Conservation (phyloP, 1,140 invertebrate genomes). For the Drosophila bipectinata region DNA sequence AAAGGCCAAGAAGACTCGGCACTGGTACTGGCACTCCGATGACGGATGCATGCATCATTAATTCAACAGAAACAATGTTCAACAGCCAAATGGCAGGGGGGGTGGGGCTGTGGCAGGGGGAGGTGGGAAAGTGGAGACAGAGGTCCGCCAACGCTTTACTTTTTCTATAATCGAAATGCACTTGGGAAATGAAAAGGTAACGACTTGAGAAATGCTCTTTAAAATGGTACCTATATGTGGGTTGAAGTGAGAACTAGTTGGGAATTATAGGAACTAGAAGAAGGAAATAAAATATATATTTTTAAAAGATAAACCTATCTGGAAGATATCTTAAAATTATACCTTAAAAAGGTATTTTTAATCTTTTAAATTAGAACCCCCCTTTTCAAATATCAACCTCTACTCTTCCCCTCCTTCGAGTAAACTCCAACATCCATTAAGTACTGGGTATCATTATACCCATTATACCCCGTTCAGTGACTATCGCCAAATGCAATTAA, state of each 20-base stretch:
- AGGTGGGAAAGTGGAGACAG: slow-evolving; percentile 21
- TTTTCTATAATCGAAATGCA: slow-evolving; percentile 54
- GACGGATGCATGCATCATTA: slow-evolving; percentile 82
- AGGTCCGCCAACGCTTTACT: slow-evolving; percentile 39
- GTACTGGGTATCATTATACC: slow-evolving; percentile 3
- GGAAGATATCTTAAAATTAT: too few species aligned
- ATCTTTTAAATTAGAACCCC: too few species aligned
- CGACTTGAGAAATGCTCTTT: not conserved
- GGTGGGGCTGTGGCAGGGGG: slow-evolving; percentile 21
- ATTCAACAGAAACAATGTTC: slow-evolving; percentile 68
- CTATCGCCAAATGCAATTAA: slow-evolving; percentile 45
- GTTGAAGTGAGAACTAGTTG: not conserved
- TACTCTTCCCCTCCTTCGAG: too few species aligned
- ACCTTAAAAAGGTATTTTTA: too few species aligned
- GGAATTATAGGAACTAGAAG: too few species aligned
- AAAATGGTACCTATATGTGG: not conserved
- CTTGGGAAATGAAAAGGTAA: not conserved
- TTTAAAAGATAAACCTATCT: too few species aligned
- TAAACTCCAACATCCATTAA: not conserved
- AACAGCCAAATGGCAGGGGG: slow-evolving; percentile 43
- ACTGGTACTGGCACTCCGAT: slow-evolving; percentile 59
- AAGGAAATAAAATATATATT: too few species aligned
- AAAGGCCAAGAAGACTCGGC: slow-evolving; percentile 2
- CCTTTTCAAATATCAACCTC: too few species aligned
- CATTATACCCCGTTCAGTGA: slow-evolving; percentile 2